Conservation (phyloP, 1,140 invertebrate genomes). For the Aplysia californica region DNA sequence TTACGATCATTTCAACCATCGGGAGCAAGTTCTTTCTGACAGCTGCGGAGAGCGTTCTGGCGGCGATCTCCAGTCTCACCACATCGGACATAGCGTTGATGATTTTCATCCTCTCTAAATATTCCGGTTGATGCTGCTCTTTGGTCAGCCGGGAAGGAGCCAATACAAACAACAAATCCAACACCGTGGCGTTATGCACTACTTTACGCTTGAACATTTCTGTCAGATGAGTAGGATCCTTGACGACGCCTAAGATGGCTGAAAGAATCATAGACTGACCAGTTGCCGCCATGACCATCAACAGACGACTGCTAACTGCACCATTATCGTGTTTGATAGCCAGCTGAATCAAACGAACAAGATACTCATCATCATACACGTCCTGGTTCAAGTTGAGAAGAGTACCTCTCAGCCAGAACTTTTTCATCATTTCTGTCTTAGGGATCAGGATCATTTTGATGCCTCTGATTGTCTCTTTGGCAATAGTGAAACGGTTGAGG, state of each 20-base stretch:
- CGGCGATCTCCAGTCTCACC: neutral
- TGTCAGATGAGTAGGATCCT: neutral
- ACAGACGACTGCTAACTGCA: neutral
- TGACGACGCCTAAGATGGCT: neutral
- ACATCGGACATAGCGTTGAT: neutral
- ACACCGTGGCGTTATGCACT: constrained; percentile 2
- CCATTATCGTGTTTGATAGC: neutral
- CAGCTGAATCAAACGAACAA: neutral
- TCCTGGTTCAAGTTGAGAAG: neutral
- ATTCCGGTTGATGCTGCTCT: neutral
- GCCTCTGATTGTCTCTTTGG: neutral
- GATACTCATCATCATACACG: neutral
- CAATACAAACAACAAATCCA: constrained; percentile 17
- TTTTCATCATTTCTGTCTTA: neutral
- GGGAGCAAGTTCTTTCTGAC: constrained; percentile 21
- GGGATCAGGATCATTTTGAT: neutral
- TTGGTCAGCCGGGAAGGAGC: neutral
- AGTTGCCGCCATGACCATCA: neutral
- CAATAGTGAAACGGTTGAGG: neutral
- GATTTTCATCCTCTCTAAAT: neutral
- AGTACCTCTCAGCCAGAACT: neutral
- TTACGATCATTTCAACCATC: constrained; percentile 18
- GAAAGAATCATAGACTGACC: constrained; percentile 7
- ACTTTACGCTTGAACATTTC: neutral
- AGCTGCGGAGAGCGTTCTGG: constrained; percentile 5